These are phyloP conservation scores for Neoaliturus tenellus DNA, from an alignment of 2,888 invertebrate species.

Conservation along the genomic window DNA sequence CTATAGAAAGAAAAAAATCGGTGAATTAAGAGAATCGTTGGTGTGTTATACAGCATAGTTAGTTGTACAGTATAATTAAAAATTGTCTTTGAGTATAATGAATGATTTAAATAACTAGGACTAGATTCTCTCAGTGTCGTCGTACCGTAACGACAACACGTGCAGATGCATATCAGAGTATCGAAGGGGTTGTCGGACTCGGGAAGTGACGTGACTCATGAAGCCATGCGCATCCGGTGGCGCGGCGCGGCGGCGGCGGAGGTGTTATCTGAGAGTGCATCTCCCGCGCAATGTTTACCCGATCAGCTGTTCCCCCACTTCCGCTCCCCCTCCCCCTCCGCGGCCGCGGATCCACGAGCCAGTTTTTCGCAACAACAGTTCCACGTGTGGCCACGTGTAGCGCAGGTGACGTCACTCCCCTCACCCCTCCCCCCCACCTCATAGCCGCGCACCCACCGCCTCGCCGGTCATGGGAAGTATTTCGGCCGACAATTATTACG, in stretches of 20 bases:
- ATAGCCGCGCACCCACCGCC: background rate
- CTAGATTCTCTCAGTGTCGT: no score
- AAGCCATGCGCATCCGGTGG: background rate
- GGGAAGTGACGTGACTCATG: background rate
- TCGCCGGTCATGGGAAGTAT: conserved; percentile 6
- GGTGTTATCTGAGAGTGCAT: conserved; percentile 20
- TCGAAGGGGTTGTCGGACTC: conserved; percentile 8
- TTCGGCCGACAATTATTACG: conserved; percentile 26
- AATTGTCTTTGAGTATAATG: no score
- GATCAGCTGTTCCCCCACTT: conserved; percentile 49
- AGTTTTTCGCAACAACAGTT: conserved; percentile 58
- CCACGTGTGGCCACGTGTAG: conserved; percentile 63
- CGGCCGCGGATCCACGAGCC: background rate
- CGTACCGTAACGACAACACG: no score
- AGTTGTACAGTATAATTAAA: no score
- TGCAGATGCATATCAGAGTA: background rate
- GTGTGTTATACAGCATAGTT: no score
- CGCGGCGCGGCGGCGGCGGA: no score
- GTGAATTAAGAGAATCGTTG: no score
- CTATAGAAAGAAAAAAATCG: no score
- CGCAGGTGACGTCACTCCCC: conserved; percentile 60
- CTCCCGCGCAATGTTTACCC: conserved; percentile 37
- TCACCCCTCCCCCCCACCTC: background rate
- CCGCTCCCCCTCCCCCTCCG: background rate
- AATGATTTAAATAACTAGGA: no score